Evolutionary conservation across 2,113 vertebrate species (phyloP), one percentile per base, ranked within the genome.

Genomic region (Cinclus mexicanus): DNA sequence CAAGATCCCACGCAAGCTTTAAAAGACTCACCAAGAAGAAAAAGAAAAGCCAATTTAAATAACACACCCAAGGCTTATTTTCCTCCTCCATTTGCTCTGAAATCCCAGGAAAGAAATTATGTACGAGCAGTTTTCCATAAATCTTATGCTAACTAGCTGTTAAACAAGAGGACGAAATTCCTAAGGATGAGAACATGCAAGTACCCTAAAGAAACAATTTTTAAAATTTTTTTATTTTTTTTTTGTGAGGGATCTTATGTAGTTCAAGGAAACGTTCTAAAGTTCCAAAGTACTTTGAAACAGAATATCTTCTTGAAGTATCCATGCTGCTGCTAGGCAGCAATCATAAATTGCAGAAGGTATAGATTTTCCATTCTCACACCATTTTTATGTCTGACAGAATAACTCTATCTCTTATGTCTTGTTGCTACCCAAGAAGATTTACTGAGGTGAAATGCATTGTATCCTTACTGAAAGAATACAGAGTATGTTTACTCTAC

Each of bases 281-380:
- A 89, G 74, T 91, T 80, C 60, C 37, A 33, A 82, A 74, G 19
- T 84, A 88, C 37, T 69, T 90, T 47, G 88, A 85, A 70, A 59
- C 18, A 82, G 52, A 84, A 57, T 60, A 63, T 31, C n/a, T 52
- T 93, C 89, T 83, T 90, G 56, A 94, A 96, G 82, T 65, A 94
- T 63, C 82, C 56, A 29, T 93, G 83, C 60, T 89, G 90, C 87
- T 93, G 89, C 53, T 60, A 83, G 71, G 56, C 59, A 90, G 75
- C 53, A 90, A 52, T 78, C 72, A 78, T 97, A 96, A 97, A 95
- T 93, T 96, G 96, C 64, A 23, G 91, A 91, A 96, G 78, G 75
- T 89, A 95, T 94, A 91, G 91, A 89, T 96, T 97, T 97, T 96
- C 71, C 53, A 44, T 96, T 90, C 91, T 94, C 71, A 67, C 76